Base-by-base conservation (phyloP, 2,797 vertebrate species). In the Lacerta agilis region DNA sequence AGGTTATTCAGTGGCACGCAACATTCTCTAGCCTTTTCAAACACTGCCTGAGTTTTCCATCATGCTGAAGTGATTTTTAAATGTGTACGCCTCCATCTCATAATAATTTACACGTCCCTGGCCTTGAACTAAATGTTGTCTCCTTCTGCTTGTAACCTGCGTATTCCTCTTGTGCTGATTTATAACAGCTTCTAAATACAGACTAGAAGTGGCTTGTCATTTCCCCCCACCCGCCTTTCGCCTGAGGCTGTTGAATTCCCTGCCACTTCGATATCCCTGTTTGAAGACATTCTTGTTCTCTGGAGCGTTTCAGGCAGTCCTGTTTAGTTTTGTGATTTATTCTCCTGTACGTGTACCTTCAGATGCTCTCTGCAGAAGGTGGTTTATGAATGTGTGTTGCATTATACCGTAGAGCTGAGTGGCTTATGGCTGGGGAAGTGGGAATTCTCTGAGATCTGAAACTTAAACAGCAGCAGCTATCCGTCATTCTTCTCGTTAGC, bases 311-410 rank as follows among this genome's bases (percentile, higher is more conserved):
- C 71, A 72, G n/a, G 36, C 61, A 81, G n/a, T 64, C 83, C 69
- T 88, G 41, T 77, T 88, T 83, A 86, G 76, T 75, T 88, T 61
- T 81, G 75, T 83, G 86, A 86, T 86, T 90, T 86, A 88, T 83
- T 80, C 73, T 86, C 38, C 72, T 76, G 61, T 79, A 71, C 58
- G 18, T 17, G 67, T 83, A 17, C 49, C 43, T 86, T 89, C 61
- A 79, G 69, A 81, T 86, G 55, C 20, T 81, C 49, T 45, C 72
- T 29, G 36, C 11, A 25, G 86, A 88, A 88, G 55, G 41, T 17
- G 18, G 10, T 72, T 71, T 83, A 66, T 81, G 33, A 80, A 66
- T 77, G 38, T 81, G 71, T 43, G 72, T 49, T 64, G 10, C n/a
- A 83, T 77, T 86, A 66, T 49, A 69, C 13, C n/a, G 7, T 85